A percentile compares a stretch with the other conserved stretches of the same genome.
Conservation (phyloP, 2,888 invertebrate species). For the Polymixis lichenea region DNA sequence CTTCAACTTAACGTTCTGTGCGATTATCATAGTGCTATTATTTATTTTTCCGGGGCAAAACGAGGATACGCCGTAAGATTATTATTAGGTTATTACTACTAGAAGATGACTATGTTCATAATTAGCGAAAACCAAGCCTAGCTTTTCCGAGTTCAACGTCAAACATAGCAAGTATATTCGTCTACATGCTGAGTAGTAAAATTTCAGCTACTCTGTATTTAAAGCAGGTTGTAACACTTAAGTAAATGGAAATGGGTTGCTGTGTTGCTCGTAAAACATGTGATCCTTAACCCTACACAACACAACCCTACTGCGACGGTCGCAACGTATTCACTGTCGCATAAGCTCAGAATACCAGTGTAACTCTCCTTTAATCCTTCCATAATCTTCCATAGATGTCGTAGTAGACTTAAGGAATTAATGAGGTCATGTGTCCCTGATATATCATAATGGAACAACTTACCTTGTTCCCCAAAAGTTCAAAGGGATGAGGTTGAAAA, state of each 20-base stretch:
- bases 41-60: neutral
- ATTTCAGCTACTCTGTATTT: constrained; percentile 54
- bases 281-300: constrained; percentile 55
- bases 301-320: constrained; percentile 30
- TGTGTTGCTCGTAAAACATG: constrained; percentile 61
- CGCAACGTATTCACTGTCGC: constrained; percentile 25
- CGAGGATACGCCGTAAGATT: neutral
- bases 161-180: constrained; percentile 27
- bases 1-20: neutral
- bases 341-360: constrained; percentile 40
- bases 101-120: neutral
- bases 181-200: constrained; percentile 23
- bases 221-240: constrained; percentile 58
- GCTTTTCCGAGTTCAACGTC: constrained; percentile 16
- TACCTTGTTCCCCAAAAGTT: constrained; percentile 36
- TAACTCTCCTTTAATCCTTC: constrained; percentile 45
- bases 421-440: constrained; percentile 68
- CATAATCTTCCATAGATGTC: constrained; percentile 50
- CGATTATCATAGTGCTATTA: neutral
- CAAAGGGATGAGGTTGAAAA: constrained; percentile 22
- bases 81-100: neutral
- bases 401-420: constrained; percentile 60
- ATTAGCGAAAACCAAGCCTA: constrained; percentile 11
- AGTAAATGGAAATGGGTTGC: constrained; percentile 58
- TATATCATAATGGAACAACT: constrained; percentile 43